Evolutionary conservation across 2,113 vertebrate species (phyloP).

Genomic region (Clarias macrocephalus): DNA sequence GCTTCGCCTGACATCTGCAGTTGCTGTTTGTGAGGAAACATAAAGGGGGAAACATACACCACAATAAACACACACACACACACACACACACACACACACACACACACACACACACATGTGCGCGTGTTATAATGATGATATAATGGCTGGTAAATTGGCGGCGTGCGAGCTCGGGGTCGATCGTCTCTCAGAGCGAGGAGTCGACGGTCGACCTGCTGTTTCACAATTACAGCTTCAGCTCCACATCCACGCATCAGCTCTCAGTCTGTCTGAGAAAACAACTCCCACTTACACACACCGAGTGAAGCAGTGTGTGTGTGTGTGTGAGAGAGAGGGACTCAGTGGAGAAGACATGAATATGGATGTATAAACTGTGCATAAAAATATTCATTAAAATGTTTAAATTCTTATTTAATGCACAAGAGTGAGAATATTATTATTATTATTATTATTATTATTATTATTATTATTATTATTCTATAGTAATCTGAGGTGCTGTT

Average conservation of each 20-base stretch:
- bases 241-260: conserved; percentile 5
- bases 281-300: neutral
- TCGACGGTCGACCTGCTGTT: conserved; percentile 20
- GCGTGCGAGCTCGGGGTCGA: neutral
- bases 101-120: neutral
- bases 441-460: too few species aligned
- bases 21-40: conserved; percentile 57
- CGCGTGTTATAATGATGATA: neutral
- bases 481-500: too few species aligned
- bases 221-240: conserved; percentile 26
- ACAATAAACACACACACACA: conserved; percentile 58
- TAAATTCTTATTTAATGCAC: neutral
- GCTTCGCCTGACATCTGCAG: conserved; percentile 80
- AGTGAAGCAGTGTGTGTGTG: neutral
- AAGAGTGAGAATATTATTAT: too few species aligned
- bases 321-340: neutral
- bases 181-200: neutral
- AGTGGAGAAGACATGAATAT: neutral
- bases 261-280: neutral
- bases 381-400: neutral
- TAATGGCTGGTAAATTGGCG: conserved; percentile 26
- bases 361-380: neutral
- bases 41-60: conserved; percentile 63
- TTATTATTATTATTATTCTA: too few species aligned
- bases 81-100: conserved; percentile 54